A percentile compares a stretch with the other conserved stretches of the same genome.
These are phyloP conservation scores for Gonocerus acuteangulatus DNA, from an alignment of 2,888 invertebrate genomes.

Conservation along the genomic window DNA sequence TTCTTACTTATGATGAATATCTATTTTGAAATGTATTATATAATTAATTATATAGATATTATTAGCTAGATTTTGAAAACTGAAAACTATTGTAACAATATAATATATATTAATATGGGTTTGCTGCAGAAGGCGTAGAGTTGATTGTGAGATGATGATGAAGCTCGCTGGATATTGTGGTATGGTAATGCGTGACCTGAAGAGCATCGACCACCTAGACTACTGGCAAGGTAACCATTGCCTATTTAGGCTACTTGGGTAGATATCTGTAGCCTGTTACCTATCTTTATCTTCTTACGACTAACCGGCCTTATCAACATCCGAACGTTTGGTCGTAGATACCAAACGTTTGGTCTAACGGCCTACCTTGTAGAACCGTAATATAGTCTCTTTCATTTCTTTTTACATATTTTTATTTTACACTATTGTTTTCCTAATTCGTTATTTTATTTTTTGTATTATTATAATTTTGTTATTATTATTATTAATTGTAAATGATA, in stretches of 20 bases:
- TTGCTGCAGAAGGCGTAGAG: constrained; percentile 1
- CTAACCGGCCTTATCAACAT: not conserved
- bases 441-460: not conserved
- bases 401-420: not conserved
- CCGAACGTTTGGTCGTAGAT: not conserved
- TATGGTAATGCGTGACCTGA: too few species aligned
- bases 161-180: not conserved
- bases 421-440: not conserved
- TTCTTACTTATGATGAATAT: too few species aligned
- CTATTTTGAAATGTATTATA: too few species aligned
- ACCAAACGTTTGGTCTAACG: not conserved
- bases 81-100: not conserved
- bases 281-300: not conserved
- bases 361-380: not conserved
- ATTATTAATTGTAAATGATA: not conserved
- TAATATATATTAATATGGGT: not conserved
- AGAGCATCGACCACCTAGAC: not conserved
- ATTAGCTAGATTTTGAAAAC: too few species aligned
- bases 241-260: not conserved
- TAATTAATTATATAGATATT: too few species aligned
- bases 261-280: not conserved
- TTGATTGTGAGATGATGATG: not conserved
- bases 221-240: not conserved
- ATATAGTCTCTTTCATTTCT: not conserved
- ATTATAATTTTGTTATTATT: not conserved